Evolutionary conservation across 2,113 vertebrate genomes (phyloP), one percentile per base, ranked within the genome.

Genomic region (Lampris megalopsis): DNA sequence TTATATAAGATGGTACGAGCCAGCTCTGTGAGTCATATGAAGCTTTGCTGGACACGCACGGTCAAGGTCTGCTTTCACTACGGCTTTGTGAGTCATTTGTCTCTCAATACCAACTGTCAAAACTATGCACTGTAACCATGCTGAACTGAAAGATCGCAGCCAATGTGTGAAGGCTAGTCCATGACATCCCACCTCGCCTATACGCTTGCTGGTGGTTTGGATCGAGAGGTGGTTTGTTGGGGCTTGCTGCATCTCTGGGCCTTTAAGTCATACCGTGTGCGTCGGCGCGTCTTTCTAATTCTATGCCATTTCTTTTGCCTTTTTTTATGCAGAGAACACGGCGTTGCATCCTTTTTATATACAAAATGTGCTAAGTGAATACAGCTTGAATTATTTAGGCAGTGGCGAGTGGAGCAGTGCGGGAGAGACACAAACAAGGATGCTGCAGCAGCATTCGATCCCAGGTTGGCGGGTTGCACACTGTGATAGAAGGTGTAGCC

Each of bases 11-110:
- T 63, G 37, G 4, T 68, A 60, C 35, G 48, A 3, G 10, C 61
- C 70, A 74, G 48, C 71, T 79, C n/a, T 0, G 4, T 56, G 73
- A 71, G 42, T 75, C 67, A 64, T 36, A 59, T 77, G 79, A 43
- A 41, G 79, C 64, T 80, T 56, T 3, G 35, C 57, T 71, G 73
- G 80, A 63, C 9, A 2, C 77, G 68, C 71, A 71, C 72, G 56
- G 49, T 64, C 40, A 9, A 54, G 38, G 47, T 80, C 61, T 60
- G 69, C 37, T 45, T 61, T 9, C 75, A 50, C n/a, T 60, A 47
- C 53, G 64, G 9, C 75, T 79, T 63, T 58, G 54, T 90, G 83
- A 85, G 63, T 86, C 88, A 91, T 56, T 0, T 13, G 5, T 77
- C 80, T 88, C 80, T 89, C 76, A 82, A n/a, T 66, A 38, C 43